Base-by-base conservation (phyloP, 1,140 invertebrate genomes). In the Plectrocnemia conspersa region DNA sequence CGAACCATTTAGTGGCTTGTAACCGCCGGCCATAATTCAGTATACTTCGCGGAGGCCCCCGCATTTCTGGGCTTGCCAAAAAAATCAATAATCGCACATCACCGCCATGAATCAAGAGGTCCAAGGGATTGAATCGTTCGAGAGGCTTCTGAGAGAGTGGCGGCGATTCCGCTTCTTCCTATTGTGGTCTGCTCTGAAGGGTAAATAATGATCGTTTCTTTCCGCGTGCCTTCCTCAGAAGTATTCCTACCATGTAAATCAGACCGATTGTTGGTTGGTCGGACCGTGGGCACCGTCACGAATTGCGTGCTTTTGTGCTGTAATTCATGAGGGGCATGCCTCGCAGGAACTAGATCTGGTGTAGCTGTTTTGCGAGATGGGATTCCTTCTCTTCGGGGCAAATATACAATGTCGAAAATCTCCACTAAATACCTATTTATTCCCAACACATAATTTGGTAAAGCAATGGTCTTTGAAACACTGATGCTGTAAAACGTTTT, bases 1-100 rank as follows among this genome's bases (percentile, higher is more conserved):
- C 47, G 47, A 38, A 50, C 47, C 47, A 50, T 50, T 50, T 50
- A 50, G 47, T 50, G 47, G 47, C 27, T 50, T 50, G 40, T 50
- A 50, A 50, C 47, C 47, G 47, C 47, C 47, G 29, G 47, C 38
- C 47, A 38, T 50, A 50, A 50, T 50, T 50, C 47, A 50, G 40
- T 32, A 24, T 22, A 29, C 44, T 46, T 36, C 46, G 46, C 29
- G 46, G 46, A 48, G 46, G 46, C 46, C 46, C 10, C 18, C 29
- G 21, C 5, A 50, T 50, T 24, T 38, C 11, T n/a, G n/a, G 33
- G 13, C 10, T 10, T 10, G 13, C 24, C 16, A 27, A 45, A 27
- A 19, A 18, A 41, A 41, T 19, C 15, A 27, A 45, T 27, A 27
- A 45, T 27, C 24, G 9, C 42, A 40, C 16, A 18, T 40, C 36